A percentile compares a stretch with the other conserved stretches of the same genome.
phyloP scores from a whole-genome alignment of 2,888 invertebrate genomes.

The Malthinus seriepunctatus region DNA sequence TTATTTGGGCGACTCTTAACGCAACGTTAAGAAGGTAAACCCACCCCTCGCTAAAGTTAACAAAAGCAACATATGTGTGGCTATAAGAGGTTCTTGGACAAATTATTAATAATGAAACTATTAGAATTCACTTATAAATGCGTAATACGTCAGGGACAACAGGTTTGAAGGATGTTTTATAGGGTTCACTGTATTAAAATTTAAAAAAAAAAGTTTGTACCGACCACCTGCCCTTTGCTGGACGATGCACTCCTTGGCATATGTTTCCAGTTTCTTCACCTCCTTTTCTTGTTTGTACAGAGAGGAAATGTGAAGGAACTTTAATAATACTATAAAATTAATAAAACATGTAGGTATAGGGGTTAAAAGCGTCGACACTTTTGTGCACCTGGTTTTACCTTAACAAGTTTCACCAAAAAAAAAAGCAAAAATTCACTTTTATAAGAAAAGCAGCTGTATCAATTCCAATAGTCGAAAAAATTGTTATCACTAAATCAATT shows the following conservation, averaged over 20 bases:
- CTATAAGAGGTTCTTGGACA: constrained; percentile 29
- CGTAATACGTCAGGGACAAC: constrained; percentile 30
- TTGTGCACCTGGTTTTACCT: constrained; percentile 19
- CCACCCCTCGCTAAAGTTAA: constrained; percentile 6
- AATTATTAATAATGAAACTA: constrained; percentile 37
- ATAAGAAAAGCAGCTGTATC: constrained; percentile 23
- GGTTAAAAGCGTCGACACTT: constrained; percentile 26
- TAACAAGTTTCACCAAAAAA: neutral
- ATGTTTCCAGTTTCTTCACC: constrained; percentile 44
- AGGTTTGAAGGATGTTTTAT: constrained; percentile 34
- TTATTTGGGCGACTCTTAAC: no score
- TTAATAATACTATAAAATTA: constrained; percentile 36
- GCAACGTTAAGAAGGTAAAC: no score
- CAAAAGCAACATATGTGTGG: constrained; percentile 26
- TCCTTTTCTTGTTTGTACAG: constrained; percentile 36
- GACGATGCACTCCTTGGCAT: constrained; percentile 42
- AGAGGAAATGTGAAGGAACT: constrained; percentile 35
- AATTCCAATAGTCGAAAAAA: constrained; percentile 17
- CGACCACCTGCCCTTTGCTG: constrained; percentile 39
- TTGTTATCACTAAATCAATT: constrained; percentile 8
- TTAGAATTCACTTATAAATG: constrained; percentile 32
- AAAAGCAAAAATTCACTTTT: constrained; percentile 6
- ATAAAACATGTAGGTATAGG: constrained; percentile 40
- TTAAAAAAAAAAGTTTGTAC: constrained; percentile 29
- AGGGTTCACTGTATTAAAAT: constrained; percentile 14